Evolutionary conservation across 2,797 vertebrate species (phyloP).

Genomic region (Sebastes diaconus): DNA sequence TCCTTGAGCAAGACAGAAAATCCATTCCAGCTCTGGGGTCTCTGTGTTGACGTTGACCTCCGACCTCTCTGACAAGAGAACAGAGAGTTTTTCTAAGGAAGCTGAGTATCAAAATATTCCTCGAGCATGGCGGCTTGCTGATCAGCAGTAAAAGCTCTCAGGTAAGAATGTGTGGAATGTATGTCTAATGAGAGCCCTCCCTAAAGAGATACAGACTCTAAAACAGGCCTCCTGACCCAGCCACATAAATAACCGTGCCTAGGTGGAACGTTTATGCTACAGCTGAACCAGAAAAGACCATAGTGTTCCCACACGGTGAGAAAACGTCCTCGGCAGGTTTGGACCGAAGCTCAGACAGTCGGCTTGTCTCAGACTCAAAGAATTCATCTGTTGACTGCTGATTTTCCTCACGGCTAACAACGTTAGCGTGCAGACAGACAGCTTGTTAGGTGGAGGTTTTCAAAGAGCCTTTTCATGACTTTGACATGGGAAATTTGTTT

Average conservation of each 20-base stretch:
- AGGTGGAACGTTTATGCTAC: background rate
- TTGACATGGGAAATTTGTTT: slow-evolving; percentile 3
- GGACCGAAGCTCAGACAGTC: background rate
- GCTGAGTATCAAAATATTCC: slow-evolving; percentile 5
- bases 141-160: background rate
- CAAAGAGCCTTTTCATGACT: slow-evolving; percentile 5
- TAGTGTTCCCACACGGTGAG: background rate
- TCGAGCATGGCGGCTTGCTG: background rate
- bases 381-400: slow-evolving; percentile 23
- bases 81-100: background rate
- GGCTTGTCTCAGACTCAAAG: background rate
- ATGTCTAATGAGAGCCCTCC: slow-evolving; percentile 12
- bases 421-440: slow-evolving; percentile 22
- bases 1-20: slow-evolving; percentile 24
- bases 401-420: slow-evolving; percentile 20
- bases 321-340: slow-evolving; percentile 11
- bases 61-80: slow-evolving; percentile 4
- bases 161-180: slow-evolving; percentile 23
- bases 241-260: background rate
- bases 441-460: slow-evolving; percentile 1
- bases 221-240: background rate
- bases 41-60: slow-evolving; percentile 16
- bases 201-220: background rate
- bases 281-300: background rate
- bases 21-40: slow-evolving; percentile 12